A percentile compares a stretch with the other conserved stretches of the same genome.
Evolutionary conservation across 2,797 vertebrate genomes (phyloP).

Genomic region (Gobionotothen gibberifrons): DNA sequence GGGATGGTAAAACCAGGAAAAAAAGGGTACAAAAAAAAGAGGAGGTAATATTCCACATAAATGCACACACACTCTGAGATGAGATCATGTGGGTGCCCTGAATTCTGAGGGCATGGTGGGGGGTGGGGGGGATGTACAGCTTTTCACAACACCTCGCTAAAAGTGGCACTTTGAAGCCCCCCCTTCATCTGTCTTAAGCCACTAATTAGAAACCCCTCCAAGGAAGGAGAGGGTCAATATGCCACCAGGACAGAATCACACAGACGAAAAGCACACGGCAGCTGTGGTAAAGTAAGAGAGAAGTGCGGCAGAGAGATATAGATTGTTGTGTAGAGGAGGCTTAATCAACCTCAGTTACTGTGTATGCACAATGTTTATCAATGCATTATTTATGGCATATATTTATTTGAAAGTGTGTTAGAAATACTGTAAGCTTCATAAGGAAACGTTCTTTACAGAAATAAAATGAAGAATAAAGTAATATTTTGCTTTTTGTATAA

Average conservation of each 20-base stretch:
- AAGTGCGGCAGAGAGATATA: background rate
- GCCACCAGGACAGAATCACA: slow-evolving; percentile 7
- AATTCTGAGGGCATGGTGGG: slow-evolving; percentile 21
- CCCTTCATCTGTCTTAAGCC: slow-evolving; percentile 50
- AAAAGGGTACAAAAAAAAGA: slow-evolving; percentile 11
- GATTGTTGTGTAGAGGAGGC: background rate
- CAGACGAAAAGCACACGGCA: background rate
- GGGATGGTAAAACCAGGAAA: slow-evolving; percentile 23
- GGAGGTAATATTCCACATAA: slow-evolving; percentile 30
- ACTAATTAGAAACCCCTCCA: slow-evolving; percentile 60
- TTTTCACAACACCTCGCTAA: slow-evolving; percentile 41
- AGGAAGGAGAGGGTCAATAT: slow-evolving; percentile 39
- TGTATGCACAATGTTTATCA: too few relatives aligned
- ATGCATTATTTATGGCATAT: too few relatives aligned
- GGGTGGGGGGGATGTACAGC: slow-evolving; percentile 11
- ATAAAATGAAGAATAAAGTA: background rate
- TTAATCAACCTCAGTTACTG: background rate
- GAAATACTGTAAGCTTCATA: background rate
- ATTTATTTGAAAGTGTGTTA: background rate
- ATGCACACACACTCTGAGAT: slow-evolving; percentile 24
- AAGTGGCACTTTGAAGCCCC: slow-evolving; percentile 54
- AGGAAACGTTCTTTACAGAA: background rate
- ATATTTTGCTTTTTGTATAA: background rate
- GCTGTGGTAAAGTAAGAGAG: background rate
- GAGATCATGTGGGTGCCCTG: slow-evolving; percentile 36